Evolutionary conservation across 1,140 invertebrate species (phyloP).

Genomic region (Eriosoma lanigerum): DNA sequence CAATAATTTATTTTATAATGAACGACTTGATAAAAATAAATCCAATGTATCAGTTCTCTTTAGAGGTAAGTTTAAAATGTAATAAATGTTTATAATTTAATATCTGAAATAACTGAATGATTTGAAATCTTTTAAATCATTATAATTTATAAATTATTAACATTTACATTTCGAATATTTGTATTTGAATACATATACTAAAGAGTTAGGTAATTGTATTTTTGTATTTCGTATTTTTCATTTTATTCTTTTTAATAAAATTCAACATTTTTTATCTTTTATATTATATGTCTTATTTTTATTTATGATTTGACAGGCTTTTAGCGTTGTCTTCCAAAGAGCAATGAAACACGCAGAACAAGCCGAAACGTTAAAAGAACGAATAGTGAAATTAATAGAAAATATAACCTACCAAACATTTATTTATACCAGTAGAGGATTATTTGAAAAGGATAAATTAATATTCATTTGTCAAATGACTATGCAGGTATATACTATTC

Average conservation of each 20-base stretch:
- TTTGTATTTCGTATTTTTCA: neutral
- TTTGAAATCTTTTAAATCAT: neutral
- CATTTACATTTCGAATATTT: no score
- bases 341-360: constrained; percentile 73
- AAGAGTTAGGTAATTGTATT: no score
- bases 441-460: constrained; percentile 92
- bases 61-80: constrained; percentile 66
- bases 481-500: constrained; percentile 67
- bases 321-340: constrained; percentile 88
- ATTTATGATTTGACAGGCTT: constrained; percentile 64
- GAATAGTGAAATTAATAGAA: constrained; percentile 81
- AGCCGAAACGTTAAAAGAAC: constrained; percentile 68
- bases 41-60: constrained; percentile 93
- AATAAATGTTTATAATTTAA: neutral
- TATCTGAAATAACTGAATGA: no score
- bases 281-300: constrained; percentile 14
- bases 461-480: constrained; percentile 88
- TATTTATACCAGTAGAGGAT: constrained; percentile 83
- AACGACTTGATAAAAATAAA: constrained; percentile 93
- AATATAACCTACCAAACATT: constrained; percentile 85
- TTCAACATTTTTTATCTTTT: neutral
- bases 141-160: neutral
- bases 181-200: no score
- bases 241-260: neutral
- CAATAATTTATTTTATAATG: constrained; percentile 90